These are phyloP conservation scores for Epinephelus awoara DNA, from an alignment of 2,797 vertebrate genomes.

Conservation along the genomic window DNA sequence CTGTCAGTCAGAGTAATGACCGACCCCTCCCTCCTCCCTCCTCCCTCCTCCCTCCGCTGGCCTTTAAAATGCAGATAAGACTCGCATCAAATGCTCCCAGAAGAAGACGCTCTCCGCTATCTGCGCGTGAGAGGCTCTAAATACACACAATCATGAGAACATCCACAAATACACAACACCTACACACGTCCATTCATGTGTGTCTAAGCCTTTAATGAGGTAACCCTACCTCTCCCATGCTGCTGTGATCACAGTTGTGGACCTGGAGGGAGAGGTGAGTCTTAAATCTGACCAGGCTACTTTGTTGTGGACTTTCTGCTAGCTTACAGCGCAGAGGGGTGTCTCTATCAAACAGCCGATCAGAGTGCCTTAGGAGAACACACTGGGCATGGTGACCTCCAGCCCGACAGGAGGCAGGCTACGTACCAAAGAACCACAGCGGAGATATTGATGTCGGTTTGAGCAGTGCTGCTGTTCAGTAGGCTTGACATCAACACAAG, in stretches of 20 bases:
- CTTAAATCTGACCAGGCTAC: slow-evolving; percentile 68
- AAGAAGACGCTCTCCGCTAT: slow-evolving; percentile 54
- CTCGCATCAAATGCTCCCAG: slow-evolving; percentile 66
- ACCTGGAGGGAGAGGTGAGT: slow-evolving; percentile 67
- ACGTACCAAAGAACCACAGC: slow-evolving; percentile 12
- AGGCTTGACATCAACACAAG: slow-evolving; percentile 34
- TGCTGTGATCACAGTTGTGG: slow-evolving; percentile 73
- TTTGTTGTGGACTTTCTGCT: slow-evolving; percentile 58
- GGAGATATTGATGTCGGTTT: slow-evolving; percentile 43
- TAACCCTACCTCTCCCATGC: slow-evolving; percentile 73
- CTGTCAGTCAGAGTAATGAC: slow-evolving; percentile 83
- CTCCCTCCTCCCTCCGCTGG: slow-evolving; percentile 57
- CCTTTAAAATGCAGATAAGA: slow-evolving; percentile 82
- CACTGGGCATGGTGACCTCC: slow-evolving; percentile 42
- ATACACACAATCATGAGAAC: slow-evolving; percentile 44
- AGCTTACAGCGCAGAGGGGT: slow-evolving; percentile 24
- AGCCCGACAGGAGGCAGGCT: slow-evolving; percentile 59
- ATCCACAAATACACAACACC: slow-evolving; percentile 49
- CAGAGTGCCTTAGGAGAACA: slow-evolving; percentile 21
- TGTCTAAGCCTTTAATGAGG: slow-evolving; percentile 81
- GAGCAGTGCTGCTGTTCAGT: slow-evolving; percentile 41
- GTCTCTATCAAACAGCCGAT: slow-evolving; percentile 60
- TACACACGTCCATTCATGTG: slow-evolving; percentile 67
- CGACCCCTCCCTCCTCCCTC: slow-evolving; percentile 49
- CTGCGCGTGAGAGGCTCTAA: slow-evolving; percentile 33